phyloP scores from a whole-genome alignment of 1,140 invertebrate genomes.

The Aphaenogaster ashmeadi region DNA sequence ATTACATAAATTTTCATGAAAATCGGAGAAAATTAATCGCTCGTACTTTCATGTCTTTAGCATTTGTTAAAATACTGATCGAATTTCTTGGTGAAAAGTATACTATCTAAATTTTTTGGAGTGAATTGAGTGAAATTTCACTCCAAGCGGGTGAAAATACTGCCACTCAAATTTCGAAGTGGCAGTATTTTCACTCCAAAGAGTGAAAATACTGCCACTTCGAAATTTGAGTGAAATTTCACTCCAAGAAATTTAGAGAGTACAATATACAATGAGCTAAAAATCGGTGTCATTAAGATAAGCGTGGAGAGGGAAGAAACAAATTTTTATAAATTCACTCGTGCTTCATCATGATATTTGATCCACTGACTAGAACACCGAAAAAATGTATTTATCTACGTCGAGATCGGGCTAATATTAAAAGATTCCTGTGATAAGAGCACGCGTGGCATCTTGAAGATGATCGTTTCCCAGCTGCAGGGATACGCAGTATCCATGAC shows the following conservation, averaged over 20 bases:
- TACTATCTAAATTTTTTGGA: no score
- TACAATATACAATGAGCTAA: not conserved
- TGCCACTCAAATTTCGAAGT: no score
- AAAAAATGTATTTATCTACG: not conserved
- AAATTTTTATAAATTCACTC: not conserved
- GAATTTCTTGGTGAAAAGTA: not conserved
- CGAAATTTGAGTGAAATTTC: no score
- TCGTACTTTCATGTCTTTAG: not conserved
- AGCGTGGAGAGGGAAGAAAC: not conserved
- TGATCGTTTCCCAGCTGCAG: slow-evolving; percentile 67
- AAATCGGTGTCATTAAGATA: not conserved
- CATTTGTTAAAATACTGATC: not conserved
- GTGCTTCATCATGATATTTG: not conserved
- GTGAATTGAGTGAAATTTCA: no score
- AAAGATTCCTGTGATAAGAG: slow-evolving; percentile 23
- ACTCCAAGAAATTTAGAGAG: no score
- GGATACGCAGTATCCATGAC: slow-evolving; percentile 74
- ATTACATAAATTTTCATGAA: not conserved
- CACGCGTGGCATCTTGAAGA: slow-evolving; percentile 56
- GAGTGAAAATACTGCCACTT: no score
- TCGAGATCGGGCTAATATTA: not conserved
- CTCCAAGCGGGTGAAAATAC: no score
- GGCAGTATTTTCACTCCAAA: no score
- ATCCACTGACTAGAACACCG: not conserved
- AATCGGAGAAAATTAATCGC: not conserved